Base-by-base conservation (phyloP, 2,113 vertebrate genomes). In the Petroica traversi region DNA sequence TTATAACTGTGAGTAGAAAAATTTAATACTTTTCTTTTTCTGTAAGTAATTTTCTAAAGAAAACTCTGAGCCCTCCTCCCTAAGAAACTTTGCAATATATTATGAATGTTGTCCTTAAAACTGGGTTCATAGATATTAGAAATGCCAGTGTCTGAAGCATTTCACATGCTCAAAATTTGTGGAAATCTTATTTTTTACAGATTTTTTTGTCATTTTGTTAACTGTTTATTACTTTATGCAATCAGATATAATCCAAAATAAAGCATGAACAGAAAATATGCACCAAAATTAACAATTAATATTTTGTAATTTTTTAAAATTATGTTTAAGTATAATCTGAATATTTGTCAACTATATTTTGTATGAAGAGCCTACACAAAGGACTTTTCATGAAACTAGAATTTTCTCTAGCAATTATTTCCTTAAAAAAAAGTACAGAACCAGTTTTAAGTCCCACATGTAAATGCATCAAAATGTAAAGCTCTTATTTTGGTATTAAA, bases 61-160 rank as follows among this genome's bases (percentile, higher is more conserved):
- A 66, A 86, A 52, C 3, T 34, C 41, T 31, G 19, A 6, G 4
- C n/a, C 1, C 3, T 3, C 5, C 4, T 7, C 3, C 8, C 14
- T 8, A 14, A 46, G 38, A 67, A 84, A 84, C 3, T 19, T 78
- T 82, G 4, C 2, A 51, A 38, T 43, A 14, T 46, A 12, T 69
- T 62, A 43, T 6, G 0, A 45, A n/a, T 41, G 1, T 20, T 59
- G 10, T 57, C 14, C n/a, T 79, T 83, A 48, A 57, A 75, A n/a
- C 2, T 64, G 13, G 18, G 25, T 6, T 51, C 3, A 26, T 4
- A 45, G 10, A 28, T 54, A 43, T 11, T n/a, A 45, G 8, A 75
- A 71, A 74, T 31, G 4, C 29, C 18, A 62, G n/a, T 43, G 20
- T 64, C 24, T 23, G 12, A 85, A 85, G 2, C 0, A 28, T 76